Evolutionary conservation across 2,888 invertebrate genomes (phyloP).

Genomic region (Andrena dorsata): DNA sequence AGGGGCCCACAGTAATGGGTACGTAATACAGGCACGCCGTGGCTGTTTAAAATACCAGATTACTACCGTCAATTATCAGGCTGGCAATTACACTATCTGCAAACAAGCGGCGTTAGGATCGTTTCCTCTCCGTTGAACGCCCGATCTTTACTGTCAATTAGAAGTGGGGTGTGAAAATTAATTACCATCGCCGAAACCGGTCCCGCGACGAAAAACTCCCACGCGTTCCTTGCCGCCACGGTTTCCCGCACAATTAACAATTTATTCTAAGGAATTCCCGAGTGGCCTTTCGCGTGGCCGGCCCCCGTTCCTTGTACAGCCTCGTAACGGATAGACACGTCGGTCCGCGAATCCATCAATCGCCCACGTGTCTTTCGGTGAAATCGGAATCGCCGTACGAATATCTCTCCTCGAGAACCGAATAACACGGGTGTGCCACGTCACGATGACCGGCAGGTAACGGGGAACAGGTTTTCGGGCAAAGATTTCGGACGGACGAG

Average conservation of each 20-base stretch:
- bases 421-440: not conserved
- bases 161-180: conserved; percentile 62
- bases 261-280: conserved; percentile 53
- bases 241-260: conserved; percentile 60
- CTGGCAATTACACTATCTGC: conserved; percentile 30
- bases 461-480: conserved; percentile 19
- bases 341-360: conserved; percentile 56
- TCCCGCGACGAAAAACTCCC: conserved; percentile 52
- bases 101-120: conserved; percentile 31
- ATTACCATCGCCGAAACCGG: conserved; percentile 61
- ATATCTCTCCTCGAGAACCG: conserved; percentile 7
- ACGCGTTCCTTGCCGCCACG: conserved; percentile 45
- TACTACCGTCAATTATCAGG: conserved; percentile 34
- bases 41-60: conserved; percentile 21
- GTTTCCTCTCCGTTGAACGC: not conserved
- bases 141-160: conserved; percentile 32
- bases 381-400: conserved; percentile 32
- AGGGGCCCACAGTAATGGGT: not conserved
- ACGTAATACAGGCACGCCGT: not conserved
- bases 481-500: not conserved
- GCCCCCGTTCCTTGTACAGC: not conserved
- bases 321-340: conserved; percentile 49
- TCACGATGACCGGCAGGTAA: not conserved
- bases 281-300: conserved; percentile 42
- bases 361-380: conserved; percentile 51